Conservation (phyloP, 2,888 invertebrate species). For the Alloplasta piceator region DNA sequence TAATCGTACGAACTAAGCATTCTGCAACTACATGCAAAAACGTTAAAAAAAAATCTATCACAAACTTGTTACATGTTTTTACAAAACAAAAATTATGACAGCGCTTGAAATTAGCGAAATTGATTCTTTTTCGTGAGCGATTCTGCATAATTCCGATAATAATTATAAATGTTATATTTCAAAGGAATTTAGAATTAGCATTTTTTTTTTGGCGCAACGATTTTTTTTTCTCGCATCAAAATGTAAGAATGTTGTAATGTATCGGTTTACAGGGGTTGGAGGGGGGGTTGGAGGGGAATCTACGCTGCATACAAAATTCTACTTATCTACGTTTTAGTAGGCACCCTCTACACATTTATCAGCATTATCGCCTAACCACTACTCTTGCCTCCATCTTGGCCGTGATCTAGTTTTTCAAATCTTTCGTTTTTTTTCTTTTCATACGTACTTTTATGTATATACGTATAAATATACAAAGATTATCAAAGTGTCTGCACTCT, state of each 20-base stretch:
- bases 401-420: slow-evolving; percentile 30
- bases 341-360: slow-evolving; percentile 68
- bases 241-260: slow-evolving; percentile 54
- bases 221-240: slow-evolving; percentile 10
- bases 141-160: no score
- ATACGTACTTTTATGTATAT: slow-evolving; percentile 21
- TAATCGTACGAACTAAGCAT: no score
- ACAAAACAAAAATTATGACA: no score
- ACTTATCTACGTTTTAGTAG: slow-evolving; percentile 63
- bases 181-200: no score
- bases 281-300: neutral
- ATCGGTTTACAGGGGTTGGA: slow-evolving; percentile 39
- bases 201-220: no score
- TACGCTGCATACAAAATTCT: slow-evolving; percentile 57
- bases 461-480: slow-evolving; percentile 19
- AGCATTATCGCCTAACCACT: slow-evolving; percentile 62
- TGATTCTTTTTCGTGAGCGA: no score
- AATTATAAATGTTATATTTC: no score
- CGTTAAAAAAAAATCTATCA: no score
- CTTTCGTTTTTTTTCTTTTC: neutral
- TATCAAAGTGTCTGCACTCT: slow-evolving; percentile 67
- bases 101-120: no score
- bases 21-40: no score
- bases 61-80: no score
- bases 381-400: slow-evolving; percentile 58